These are phyloP conservation scores for Ditula angustiorana DNA, from an alignment of 2,888 invertebrate genomes.

Conservation along the genomic window DNA sequence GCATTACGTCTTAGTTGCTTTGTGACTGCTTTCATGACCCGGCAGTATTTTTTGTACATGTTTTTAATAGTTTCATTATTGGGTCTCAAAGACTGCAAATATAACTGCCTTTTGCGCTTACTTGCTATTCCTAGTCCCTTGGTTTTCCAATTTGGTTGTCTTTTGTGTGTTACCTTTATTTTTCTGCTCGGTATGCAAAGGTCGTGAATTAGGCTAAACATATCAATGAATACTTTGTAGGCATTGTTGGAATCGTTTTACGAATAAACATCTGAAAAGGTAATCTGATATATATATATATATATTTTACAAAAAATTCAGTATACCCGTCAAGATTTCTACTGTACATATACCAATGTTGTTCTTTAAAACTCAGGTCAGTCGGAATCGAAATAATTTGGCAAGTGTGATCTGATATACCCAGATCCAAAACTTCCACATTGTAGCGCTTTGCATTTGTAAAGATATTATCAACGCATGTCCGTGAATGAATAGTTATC, in stretches of 20 bases:
- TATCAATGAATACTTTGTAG: too few relatives aligned
- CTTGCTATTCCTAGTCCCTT: not conserved
- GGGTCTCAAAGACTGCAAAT: not conserved
- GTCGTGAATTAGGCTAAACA: too few relatives aligned
- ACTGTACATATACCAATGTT: not conserved
- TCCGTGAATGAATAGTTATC: not conserved
- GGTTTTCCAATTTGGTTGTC: not conserved
- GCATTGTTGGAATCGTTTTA: too few relatives aligned
- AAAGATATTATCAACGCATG: slow-evolving; percentile 4
- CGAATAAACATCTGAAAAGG: too few relatives aligned
- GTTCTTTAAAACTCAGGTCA: not conserved
- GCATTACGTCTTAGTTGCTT: too few relatives aligned
- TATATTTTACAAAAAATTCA: slow-evolving; percentile 6
- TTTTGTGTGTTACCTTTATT: not conserved
- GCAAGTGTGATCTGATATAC: slow-evolving; percentile 5
- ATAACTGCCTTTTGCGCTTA: not conserved
- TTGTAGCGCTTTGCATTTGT: not conserved
- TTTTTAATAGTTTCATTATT: not conserved
- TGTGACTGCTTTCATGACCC: not conserved
- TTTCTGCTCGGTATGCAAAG: too few relatives aligned
- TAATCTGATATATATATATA: too few relatives aligned
- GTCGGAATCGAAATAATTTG: not conserved
- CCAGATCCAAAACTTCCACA: not conserved
- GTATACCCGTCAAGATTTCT: not conserved
- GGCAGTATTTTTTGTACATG: not conserved